A percentile compares a stretch with the other conserved stretches of the same genome.
phyloP scores from a whole-genome alignment of 2,797 vertebrate species.

The Helicolenus hilgendorfi region DNA sequence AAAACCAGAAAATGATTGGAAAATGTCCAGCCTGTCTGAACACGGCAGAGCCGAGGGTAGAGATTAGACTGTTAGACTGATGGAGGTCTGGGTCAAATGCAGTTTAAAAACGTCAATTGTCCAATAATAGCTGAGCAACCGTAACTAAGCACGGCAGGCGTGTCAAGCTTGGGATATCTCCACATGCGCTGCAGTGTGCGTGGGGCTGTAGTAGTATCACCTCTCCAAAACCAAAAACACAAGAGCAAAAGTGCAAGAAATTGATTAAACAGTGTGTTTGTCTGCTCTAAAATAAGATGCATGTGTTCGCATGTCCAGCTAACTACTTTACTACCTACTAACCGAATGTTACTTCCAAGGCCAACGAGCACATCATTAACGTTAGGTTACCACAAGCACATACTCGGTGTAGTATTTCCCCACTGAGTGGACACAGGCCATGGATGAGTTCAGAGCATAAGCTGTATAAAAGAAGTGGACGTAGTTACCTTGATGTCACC shows the following conservation, averaged over 20 bases:
- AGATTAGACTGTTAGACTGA: conserved; percentile 41
- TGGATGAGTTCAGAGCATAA: neutral
- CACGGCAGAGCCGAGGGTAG: conserved; percentile 9
- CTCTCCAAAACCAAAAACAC: neutral
- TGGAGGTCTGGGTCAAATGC: conserved; percentile 43
- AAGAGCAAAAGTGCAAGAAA: neutral
- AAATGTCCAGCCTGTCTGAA: conserved; percentile 40
- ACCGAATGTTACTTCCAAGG: no score
- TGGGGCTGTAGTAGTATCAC: no score
- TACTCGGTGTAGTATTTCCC: no score
- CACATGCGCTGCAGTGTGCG: neutral
- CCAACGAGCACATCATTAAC: no score
- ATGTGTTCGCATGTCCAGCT: neutral
- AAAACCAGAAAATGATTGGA: conserved; percentile 47
- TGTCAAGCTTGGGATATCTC: conserved; percentile 35
- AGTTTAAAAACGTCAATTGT: conserved; percentile 50
- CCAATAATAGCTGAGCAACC: conserved; percentile 6
- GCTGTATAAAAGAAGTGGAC: neutral
- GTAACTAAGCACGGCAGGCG: neutral
- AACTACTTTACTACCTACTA: no score
- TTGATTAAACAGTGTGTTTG: neutral
- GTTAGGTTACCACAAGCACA: no score
- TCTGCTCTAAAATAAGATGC: neutral
- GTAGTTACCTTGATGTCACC: neutral
- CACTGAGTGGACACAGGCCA: no score